Evolutionary conservation across 2,888 invertebrate species (phyloP).

Genomic region (Cephonodes hylas): DNA sequence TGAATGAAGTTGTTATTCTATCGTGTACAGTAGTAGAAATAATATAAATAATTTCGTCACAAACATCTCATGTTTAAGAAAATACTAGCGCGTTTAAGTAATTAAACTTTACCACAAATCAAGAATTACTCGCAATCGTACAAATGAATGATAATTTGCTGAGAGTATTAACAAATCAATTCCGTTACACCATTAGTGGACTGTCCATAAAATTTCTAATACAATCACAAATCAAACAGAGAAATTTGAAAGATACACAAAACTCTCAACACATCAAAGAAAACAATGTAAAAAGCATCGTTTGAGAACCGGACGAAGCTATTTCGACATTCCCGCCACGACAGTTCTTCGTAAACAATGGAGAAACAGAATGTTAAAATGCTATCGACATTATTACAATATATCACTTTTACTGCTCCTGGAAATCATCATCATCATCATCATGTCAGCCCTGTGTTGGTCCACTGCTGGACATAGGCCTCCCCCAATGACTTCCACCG

Average conservation of each 20-base stretch:
- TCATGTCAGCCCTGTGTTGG: too few relatives aligned
- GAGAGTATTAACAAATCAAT: not conserved
- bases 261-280: not conserved
- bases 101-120: too few relatives aligned
- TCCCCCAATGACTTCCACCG: too few relatives aligned
- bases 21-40: too few relatives aligned
- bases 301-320: not conserved
- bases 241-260: not conserved
- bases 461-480: too few relatives aligned
- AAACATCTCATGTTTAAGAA: too few relatives aligned
- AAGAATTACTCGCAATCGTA: too few relatives aligned
- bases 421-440: too few relatives aligned
- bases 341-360: not conserved
- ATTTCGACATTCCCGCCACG: not conserved
- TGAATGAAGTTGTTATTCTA: not conserved
- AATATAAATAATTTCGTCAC: too few relatives aligned
- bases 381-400: slow-evolving; percentile 11
- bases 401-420: slow-evolving; percentile 11
- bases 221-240: not conserved
- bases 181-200: not conserved
- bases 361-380: not conserved
- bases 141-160: too few relatives aligned
- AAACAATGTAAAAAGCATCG: not conserved
- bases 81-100: too few relatives aligned
- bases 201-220: not conserved